Evolutionary conservation across 2,113 vertebrate species (phyloP).

Genomic region (Lepus europaeus): DNA sequence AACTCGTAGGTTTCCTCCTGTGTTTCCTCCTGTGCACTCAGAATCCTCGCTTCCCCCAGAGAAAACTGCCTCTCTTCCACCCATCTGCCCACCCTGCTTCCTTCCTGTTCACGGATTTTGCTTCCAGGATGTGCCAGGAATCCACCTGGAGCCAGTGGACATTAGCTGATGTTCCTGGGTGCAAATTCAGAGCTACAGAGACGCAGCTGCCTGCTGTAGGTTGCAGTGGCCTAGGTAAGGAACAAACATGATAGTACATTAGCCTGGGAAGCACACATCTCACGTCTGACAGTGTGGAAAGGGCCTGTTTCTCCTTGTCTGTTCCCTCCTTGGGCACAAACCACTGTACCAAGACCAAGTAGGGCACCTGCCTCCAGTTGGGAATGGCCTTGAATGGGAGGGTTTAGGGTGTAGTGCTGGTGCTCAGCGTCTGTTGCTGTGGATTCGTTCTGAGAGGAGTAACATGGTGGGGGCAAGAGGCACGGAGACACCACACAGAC

Average conservation of each 20-base stretch:
- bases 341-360: neutral
- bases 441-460: too few relatives aligned
- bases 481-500: too few relatives aligned
- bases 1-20: neutral
- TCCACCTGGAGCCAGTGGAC: neutral
- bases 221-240: neutral
- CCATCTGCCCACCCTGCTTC: neutral
- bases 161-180: slow-evolving; percentile 4
- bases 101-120: neutral
- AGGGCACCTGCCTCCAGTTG: accelerated
- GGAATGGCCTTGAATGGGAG: neutral
- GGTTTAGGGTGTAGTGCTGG: neutral
- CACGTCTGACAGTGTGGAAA: slow-evolving; percentile 40
- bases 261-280: neutral
- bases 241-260: neutral
- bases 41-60: too few relatives aligned
- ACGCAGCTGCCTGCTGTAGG: neutral
- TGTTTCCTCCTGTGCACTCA: neutral
- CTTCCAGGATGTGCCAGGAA: neutral
- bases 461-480: too few relatives aligned
- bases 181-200: neutral
- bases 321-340: neutral
- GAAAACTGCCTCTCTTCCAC: neutral
- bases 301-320: neutral
- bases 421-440: too few relatives aligned